Base-by-base conservation (phyloP, 2,797 vertebrate genomes). In the Geotria australis region DNA sequence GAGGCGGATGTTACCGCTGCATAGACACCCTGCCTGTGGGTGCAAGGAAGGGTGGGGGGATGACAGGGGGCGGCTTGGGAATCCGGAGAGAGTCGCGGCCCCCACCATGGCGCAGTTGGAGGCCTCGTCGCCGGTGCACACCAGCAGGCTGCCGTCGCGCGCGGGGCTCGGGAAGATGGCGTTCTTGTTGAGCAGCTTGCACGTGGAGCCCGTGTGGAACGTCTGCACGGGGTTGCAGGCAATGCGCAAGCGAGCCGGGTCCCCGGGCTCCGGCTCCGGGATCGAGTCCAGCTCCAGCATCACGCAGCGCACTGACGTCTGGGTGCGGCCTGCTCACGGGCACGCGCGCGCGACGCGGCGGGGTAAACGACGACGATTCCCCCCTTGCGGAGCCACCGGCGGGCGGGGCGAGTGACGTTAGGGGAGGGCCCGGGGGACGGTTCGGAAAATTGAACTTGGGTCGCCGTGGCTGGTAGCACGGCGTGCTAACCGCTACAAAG, bases 101-200 rank as follows among this genome's bases (percentile, higher is more conserved):
- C 72, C 62, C 62, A 94, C 89, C 82, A 89, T 68, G 57, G 85
- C 82, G 55, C 83, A 86, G 66, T 71, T 81, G 46, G 84, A 79
- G 1, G 81, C 76, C 68, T 95, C 86, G 13, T 98, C 83, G 1
- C 86, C 85, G 2, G 80, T 79, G 47, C 86, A 93, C 57, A 93
- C 85, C n/a, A 98, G 73, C 11, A 74, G 61, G 5, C 66, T 72
- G 12, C 76, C 73, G 1, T 68, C 66, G 2, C 75, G 74, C 2
- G 69, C 75, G 0, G 88, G 88, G 56, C 76, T 80, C 66, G 62
- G 76, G 64, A 94, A 95, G 57, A 98, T 74, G 7, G 84, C 73
- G 58, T 77, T 94, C 71, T 88, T 98, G 65, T 83, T 94, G 59
- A 98, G 74, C 56, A 93, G 60, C 62, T 86, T 98, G 68, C 81